Evolutionary conservation across 2,113 vertebrate genomes (phyloP), one percentile per base, ranked within the genome.

Genomic region (Hylia prasina): DNA sequence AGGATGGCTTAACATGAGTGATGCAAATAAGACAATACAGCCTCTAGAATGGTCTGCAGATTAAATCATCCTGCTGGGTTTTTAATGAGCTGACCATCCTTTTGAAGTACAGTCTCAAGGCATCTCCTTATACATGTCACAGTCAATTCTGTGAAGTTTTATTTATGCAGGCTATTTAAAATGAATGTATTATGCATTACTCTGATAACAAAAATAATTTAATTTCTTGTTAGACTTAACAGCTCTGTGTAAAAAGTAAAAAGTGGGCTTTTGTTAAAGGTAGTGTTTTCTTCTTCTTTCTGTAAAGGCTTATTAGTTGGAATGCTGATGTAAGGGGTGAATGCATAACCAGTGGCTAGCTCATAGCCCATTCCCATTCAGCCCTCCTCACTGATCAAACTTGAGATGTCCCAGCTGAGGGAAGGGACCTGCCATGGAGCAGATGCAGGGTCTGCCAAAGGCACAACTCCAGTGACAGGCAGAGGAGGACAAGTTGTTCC

Each of bases 61-160:
- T 60, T 75, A 68, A 96, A 82, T 58, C 33, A 58, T 53, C 1
- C 6, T 64, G 18, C 50, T 84, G 50, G 7, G 7, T 56, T 91
- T 93, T 94, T 91, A 84, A 87, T 94, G 87, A 96, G 37, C 60
- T 95, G 75, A 35, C 44, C 45, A 27, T 72, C 51, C 68, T 92
- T 92, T 90, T n/a, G 45, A 65, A 76, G n/a, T 88, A 23, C 48
- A 65, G 1, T 58, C 57, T 91, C 3, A 6, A 27, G 30, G 31
- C 39, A 31, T 72, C 48, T 93, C 90, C 76, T 78, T 72, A 37
- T 25, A 86, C 18, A 10, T 3, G 12, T 75, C 54, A 57, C 27
- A 48, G 57, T 35, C 87, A 87, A n/a, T 83, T 63, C 50, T 82
- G 77, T 57, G 28, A 75, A 77, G 68, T 75, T 42, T 89, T 87